These are phyloP conservation scores for Uria lomvia DNA, from an alignment of 2,113 vertebrate genomes.

Conservation along the genomic window DNA sequence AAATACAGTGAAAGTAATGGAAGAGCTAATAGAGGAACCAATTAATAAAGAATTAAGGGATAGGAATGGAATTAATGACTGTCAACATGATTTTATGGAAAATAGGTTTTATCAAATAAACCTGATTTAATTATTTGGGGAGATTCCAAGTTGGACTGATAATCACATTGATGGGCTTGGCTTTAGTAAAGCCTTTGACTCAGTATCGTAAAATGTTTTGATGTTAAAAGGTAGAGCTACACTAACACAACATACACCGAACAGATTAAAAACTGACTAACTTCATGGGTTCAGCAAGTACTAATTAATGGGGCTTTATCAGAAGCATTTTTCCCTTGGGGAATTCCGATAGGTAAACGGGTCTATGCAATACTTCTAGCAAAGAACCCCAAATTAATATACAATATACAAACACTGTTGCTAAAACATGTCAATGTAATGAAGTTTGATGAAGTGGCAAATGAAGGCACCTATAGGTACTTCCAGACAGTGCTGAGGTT, in stretches of 20 bases:
- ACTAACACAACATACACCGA: background rate
- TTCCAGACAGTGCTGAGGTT: background rate
- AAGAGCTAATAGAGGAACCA: slow-evolving; percentile 31
- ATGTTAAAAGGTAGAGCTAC: slow-evolving; percentile 19
- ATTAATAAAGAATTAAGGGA: slow-evolving; percentile 64
- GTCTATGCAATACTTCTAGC: background rate
- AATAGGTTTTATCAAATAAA: slow-evolving; percentile 63
- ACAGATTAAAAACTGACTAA: background rate
- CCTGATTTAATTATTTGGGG: slow-evolving; percentile 61
- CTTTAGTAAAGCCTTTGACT: slow-evolving; percentile 32
- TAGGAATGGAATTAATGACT: slow-evolving; percentile 47
- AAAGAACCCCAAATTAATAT: background rate
- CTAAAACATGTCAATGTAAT: background rate
- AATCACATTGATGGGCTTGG: slow-evolving; percentile 50
- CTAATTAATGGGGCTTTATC: background rate
- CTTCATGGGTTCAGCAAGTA: background rate
- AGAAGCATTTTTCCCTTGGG: background rate
- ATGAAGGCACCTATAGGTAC: background rate
- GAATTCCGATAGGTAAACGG: background rate
- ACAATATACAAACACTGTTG: background rate
- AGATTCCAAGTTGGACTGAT: slow-evolving; percentile 55
- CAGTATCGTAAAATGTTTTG: background rate
- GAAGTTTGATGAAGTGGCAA: background rate
- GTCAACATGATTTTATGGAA: slow-evolving; percentile 66
- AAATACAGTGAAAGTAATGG: slow-evolving; percentile 25